Evolutionary conservation across 2,888 invertebrate species (phyloP), one percentile per base, ranked within the genome.

Genomic region (Watsonalla binaria): DNA sequence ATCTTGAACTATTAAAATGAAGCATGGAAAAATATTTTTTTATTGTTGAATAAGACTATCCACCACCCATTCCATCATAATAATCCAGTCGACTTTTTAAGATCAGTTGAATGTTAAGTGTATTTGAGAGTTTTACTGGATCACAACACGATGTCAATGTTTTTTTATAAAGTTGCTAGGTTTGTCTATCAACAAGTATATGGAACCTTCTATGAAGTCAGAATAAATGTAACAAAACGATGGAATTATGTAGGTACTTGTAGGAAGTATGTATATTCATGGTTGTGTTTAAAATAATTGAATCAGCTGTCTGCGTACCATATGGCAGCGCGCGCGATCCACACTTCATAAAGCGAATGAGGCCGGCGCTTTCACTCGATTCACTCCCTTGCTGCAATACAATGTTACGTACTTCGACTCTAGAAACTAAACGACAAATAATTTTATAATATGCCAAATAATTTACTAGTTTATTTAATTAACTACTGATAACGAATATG

Each of bases 331-430:
- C 81, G 82, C 74, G 79, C 81, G 82, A 80, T 85, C 80, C 80
- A 81, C 85, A 82, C 81, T 83, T 83, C 77, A 82, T 84, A 83
- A 81, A 82, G 75, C 78, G 83, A 90, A 86, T 84, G 87, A 85
- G 90, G 86, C 78, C 85, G 78, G 76, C 89, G 87, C 90, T 90
- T 90, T 90, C 89, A 88, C 90, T 90, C 84, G 42, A 42, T 42
- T 11, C 42, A 11, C 42, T 42, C 42, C 42, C 42, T 24, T 42
- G 80, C 81, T 80, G 76, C 80, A 82, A 76, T 79, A 85, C 81
- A 84, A 79, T 78, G 74, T 81, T 83, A 80, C 80, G 77, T 76
- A 68, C 48, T 55, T 52, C 56, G 53, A 53, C 47, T 54, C 54
- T 49, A 53, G 48, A 51, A 54, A 48, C 39, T 37, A 34, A 34